Evolutionary conservation across 2,888 invertebrate genomes (phyloP).

Genomic region (Drosophila kanekoi): DNA sequence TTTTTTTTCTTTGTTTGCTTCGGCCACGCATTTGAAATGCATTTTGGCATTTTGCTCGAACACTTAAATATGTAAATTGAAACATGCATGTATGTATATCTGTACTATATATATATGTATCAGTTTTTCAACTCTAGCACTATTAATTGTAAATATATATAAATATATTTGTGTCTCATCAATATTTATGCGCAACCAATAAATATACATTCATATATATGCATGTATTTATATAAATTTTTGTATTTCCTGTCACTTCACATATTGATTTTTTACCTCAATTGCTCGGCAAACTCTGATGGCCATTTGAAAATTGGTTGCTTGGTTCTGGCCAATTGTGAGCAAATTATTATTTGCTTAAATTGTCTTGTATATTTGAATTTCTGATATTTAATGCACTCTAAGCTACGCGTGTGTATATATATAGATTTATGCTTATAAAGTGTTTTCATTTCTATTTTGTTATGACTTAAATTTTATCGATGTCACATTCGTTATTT

Average conservation of each 20-base stretch:
- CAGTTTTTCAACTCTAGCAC: slow-evolving; percentile 38
- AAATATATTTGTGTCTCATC: slow-evolving; percentile 55
- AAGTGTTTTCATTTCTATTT: slow-evolving; percentile 33
- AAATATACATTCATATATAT: slow-evolving; percentile 41
- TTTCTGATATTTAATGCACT: slow-evolving; percentile 6
- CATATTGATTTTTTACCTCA: slow-evolving; percentile 29
- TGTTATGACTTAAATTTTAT: slow-evolving; percentile 4
- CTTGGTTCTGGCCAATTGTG: slow-evolving; percentile 40
- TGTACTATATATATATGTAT: slow-evolving; percentile 20
- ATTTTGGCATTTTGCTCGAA: slow-evolving; percentile 72
- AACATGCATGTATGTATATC: slow-evolving; percentile 41
- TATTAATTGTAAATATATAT: slow-evolving; percentile 55
- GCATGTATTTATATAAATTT: slow-evolving; percentile 20
- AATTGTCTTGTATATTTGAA: slow-evolving; percentile 14
- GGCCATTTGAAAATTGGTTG: slow-evolving; percentile 46
- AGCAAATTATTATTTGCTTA: slow-evolving; percentile 10
- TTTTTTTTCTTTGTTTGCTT: no score
- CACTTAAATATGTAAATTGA: slow-evolving; percentile 74
- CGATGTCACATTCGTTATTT: slow-evolving; percentile 33
- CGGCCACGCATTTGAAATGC: slow-evolving; percentile 68
- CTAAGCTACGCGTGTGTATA: slow-evolving; percentile 15
- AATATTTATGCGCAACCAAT: slow-evolving; percentile 65
- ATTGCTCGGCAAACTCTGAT: slow-evolving; percentile 50
- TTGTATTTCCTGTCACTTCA: slow-evolving; percentile 28
- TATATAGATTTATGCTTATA: no score